Conservation (phyloP, 2,888 invertebrate species). For the Thymelicus acteon region DNA sequence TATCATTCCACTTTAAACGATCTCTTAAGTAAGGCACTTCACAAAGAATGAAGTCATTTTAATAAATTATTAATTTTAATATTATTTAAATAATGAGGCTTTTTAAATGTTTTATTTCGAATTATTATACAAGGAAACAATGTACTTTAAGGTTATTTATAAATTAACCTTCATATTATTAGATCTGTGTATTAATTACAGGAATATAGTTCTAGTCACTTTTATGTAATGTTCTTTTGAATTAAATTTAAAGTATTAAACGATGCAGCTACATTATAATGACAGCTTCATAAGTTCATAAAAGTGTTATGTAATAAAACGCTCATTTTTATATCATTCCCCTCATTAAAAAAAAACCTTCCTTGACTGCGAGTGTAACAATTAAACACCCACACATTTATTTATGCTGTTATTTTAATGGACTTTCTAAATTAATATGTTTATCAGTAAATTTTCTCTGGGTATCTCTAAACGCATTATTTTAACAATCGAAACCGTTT, state of each 20-base stretch:
- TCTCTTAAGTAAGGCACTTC: background rate
- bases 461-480: no score
- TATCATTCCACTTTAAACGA: slow-evolving; percentile 8
- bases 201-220: slow-evolving; percentile 29
- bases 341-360: background rate
- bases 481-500: no score
- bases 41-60: background rate
- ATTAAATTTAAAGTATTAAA: background rate
- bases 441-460: no score
- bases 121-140: slow-evolving; percentile 5
- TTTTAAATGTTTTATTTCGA: slow-evolving; percentile 14
- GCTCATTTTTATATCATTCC: background rate
- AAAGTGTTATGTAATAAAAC: background rate
- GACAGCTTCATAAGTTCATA: background rate
- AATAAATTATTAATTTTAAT: no score
- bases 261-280: background rate
- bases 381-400: no score
- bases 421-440: no score
- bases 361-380: no score
- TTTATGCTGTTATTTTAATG: no score
- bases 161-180: background rate
- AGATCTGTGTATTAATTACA: slow-evolving; percentile 17
- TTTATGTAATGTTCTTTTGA: slow-evolving; percentile 13
- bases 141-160: background rate
- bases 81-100: background rate